phyloP scores from a whole-genome alignment of 2,797 vertebrate genomes.

The Bufotes viridis region DNA sequence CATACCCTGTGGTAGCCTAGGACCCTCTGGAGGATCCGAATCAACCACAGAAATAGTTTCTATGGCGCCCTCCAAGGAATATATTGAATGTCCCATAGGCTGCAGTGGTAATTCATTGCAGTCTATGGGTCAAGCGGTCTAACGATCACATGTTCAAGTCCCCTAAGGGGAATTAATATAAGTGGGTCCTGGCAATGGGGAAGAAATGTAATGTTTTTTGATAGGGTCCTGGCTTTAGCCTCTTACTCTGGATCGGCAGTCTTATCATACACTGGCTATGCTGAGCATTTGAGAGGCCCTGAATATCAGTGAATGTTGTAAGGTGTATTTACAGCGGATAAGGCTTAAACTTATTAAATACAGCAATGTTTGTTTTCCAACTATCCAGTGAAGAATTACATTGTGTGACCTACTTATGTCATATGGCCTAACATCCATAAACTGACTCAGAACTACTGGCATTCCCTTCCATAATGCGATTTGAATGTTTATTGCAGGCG shows the following conservation, averaged over 20 bases:
- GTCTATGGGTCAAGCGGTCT: too few species aligned
- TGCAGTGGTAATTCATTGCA: too few species aligned
- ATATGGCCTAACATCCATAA: slow-evolving; percentile 33
- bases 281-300: background rate
- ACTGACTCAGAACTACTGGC: slow-evolving; percentile 13
- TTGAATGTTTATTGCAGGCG: slow-evolving; percentile 19
- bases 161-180: too few species aligned
- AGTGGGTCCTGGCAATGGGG: background rate
- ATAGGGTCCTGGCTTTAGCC: background rate
- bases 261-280: background rate
- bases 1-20: too few species aligned
- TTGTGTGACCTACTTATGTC: slow-evolving; percentile 50
- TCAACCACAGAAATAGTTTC: too few species aligned
- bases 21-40: too few species aligned
- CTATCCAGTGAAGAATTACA: slow-evolving; percentile 23
- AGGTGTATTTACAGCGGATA: slow-evolving; percentile 1
- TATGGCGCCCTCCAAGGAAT: too few species aligned
- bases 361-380: background rate
- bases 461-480: slow-evolving; percentile 26
- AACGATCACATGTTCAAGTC: too few species aligned
- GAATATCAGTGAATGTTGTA: background rate
- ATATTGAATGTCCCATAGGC: too few species aligned
- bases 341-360: background rate
- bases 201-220: background rate
- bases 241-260: background rate